Percentiles rank a stretch among this genome's conserved stretches.
Evolutionary conservation across 2,888 invertebrate genomes (phyloP).

Genomic region (Unio pictorum): DNA sequence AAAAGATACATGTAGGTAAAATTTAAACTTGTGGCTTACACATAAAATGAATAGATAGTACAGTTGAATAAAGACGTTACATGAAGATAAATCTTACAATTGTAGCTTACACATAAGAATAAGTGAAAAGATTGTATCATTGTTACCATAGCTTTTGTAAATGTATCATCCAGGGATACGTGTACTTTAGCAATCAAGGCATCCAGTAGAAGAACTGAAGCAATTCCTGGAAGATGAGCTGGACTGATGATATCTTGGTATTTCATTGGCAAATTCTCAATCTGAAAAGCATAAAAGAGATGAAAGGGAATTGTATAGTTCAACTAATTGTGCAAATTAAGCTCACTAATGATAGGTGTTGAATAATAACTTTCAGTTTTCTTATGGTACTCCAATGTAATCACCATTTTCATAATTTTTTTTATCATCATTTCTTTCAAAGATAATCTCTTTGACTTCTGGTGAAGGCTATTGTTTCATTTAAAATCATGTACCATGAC

Average conservation of each 20-base stretch:
- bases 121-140: not conserved
- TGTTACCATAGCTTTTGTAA: constrained; percentile 71
- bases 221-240: constrained; percentile 77
- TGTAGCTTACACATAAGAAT: not conserved
- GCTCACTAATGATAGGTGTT: not conserved
- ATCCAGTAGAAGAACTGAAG: constrained; percentile 84
- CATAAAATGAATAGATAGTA: not conserved
- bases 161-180: constrained; percentile 79
- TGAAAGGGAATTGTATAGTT: not conserved
- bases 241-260: constrained; percentile 51
- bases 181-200: constrained; percentile 84
- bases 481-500: too few relatives aligned
- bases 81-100: not conserved
- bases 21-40: too few relatives aligned
- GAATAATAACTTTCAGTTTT: not conserved
- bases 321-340: too few relatives aligned
- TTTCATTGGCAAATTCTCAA: constrained; percentile 51
- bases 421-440: too few relatives aligned
- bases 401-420: too few relatives aligned
- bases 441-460: too few relatives aligned
- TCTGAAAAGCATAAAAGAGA: constrained; percentile 37
- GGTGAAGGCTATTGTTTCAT: too few relatives aligned
- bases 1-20: too few relatives aligned
- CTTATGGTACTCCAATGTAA: too few relatives aligned
- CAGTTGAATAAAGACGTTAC: not conserved